phyloP scores from a whole-genome alignment of 2,113 vertebrate species.

The Corvus moneduloides region DNA sequence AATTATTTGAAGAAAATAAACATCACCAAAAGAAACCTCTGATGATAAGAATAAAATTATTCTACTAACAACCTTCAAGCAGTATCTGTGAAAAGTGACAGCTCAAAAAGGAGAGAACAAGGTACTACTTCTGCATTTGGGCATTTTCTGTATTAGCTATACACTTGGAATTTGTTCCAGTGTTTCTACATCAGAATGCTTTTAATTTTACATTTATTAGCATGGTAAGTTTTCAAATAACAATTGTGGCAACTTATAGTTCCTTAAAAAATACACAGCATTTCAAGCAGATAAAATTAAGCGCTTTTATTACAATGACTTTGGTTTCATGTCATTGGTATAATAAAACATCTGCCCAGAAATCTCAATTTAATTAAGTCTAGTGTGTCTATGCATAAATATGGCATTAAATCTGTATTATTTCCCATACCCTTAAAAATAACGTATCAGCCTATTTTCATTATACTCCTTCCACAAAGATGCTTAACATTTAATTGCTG shows the following conservation, averaged over 20 bases:
- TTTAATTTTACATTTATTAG: not conserved
- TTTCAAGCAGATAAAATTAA: not conserved
- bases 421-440: conserved; percentile 9
- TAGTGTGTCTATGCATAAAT: not conserved
- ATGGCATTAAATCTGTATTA: not conserved
- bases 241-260: not conserved
- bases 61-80: not conserved
- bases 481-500: not conserved
- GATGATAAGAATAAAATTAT: not conserved
- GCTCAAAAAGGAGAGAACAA: not conserved
- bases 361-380: conserved; percentile 29
- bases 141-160: not conserved
- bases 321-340: not conserved
- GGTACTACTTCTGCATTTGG: not conserved
- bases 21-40: not conserved
- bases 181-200: not conserved
- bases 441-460: not conserved
- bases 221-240: not conserved
- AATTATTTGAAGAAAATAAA: not conserved
- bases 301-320: not conserved
- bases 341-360: conserved; percentile 22
- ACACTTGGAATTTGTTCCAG: not conserved
- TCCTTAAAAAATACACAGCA: not conserved
- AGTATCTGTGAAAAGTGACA: not conserved
- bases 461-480: not conserved